phyloP scores from a whole-genome alignment of 1,140 invertebrate species.

The Drosophila subpulchrella region DNA sequence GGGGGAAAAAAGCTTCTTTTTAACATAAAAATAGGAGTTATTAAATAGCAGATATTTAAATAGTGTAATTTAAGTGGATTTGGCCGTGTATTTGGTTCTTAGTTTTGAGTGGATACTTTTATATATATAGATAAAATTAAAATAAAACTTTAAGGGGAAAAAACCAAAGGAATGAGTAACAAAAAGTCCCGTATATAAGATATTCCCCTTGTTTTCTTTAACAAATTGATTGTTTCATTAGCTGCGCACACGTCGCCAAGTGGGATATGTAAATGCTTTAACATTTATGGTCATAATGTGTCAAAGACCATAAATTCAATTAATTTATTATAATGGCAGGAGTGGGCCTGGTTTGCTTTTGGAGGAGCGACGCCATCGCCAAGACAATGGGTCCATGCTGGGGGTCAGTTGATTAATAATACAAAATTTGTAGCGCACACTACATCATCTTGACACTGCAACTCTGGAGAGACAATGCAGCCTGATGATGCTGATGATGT shows the following conservation, averaged over 20 bases:
- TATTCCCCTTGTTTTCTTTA: background rate
- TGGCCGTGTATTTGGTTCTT: too few relatives aligned
- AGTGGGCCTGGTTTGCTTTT: constrained; percentile 8
- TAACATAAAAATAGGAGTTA: too few relatives aligned
- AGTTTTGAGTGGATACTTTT: background rate
- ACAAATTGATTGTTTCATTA: constrained; percentile 73
- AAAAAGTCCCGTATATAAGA: background rate
- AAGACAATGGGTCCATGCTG: constrained; percentile 17
- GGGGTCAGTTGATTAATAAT: constrained; percentile 65
- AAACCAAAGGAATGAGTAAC: constrained; percentile 25
- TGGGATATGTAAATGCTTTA: constrained; percentile 56
- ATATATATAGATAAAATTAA: background rate
- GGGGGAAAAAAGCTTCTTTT: too few relatives aligned
- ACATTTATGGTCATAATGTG: constrained; percentile 79
- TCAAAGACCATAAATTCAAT: constrained; percentile 81
- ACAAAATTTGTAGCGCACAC: constrained; percentile 56
- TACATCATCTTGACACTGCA: constrained; percentile 72
- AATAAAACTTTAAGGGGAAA: too few relatives aligned
- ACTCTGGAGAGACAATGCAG: constrained; percentile 37
- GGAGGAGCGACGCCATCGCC: background rate
- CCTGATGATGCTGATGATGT: constrained; percentile 54
- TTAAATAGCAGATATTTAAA: background rate
- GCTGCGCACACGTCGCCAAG: constrained; percentile 38
- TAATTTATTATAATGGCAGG: constrained; percentile 80
- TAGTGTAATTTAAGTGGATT: too few relatives aligned